A percentile compares a stretch with the other conserved stretches of the same genome.
These are phyloP conservation scores for Marcusenius ussheri DNA, from an alignment of 2,113 vertebrate genomes.

Conservation along the genomic window DNA sequence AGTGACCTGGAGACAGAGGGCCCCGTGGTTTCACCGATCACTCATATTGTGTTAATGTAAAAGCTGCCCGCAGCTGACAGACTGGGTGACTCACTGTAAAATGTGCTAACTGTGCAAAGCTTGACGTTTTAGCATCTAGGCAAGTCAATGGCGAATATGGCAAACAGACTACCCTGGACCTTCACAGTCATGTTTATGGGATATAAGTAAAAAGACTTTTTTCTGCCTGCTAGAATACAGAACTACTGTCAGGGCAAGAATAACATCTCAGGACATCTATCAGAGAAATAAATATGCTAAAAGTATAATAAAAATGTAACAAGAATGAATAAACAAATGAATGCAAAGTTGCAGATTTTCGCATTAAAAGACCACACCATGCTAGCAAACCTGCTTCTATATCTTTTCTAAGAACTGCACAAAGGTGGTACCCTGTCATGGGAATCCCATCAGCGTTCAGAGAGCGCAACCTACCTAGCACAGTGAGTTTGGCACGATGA, in stretches of 20 bases:
- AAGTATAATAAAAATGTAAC: neutral
- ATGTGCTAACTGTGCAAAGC: constrained; percentile 69
- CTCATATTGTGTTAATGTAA: constrained; percentile 64
- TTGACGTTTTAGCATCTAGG: constrained; percentile 52
- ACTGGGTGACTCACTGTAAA: constrained; percentile 62
- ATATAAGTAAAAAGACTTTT: constrained; percentile 20
- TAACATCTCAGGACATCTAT: constrained; percentile 44
- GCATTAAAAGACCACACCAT: neutral
- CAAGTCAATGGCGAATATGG: constrained; percentile 60
- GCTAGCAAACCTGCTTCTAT: neutral
- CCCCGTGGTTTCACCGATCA: constrained; percentile 60
- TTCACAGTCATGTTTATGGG: constrained; percentile 54
- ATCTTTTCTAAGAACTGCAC: neutral
- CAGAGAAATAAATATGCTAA: neutral
- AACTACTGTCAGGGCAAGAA: constrained; percentile 39
- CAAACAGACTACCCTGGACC: constrained; percentile 59
- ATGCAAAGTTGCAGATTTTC: neutral
- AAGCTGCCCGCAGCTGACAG: constrained; percentile 57
- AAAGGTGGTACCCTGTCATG: neutral
- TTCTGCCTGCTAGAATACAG: constrained; percentile 30
- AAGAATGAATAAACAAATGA: neutral
- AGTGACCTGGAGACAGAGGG: constrained; percentile 32
- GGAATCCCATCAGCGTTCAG: neutral
- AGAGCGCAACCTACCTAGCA: constrained; percentile 66
- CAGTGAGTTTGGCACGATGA: constrained; percentile 72